phyloP scores from a whole-genome alignment of 2,888 invertebrate genomes.

The Epirrhoe tristata region DNA sequence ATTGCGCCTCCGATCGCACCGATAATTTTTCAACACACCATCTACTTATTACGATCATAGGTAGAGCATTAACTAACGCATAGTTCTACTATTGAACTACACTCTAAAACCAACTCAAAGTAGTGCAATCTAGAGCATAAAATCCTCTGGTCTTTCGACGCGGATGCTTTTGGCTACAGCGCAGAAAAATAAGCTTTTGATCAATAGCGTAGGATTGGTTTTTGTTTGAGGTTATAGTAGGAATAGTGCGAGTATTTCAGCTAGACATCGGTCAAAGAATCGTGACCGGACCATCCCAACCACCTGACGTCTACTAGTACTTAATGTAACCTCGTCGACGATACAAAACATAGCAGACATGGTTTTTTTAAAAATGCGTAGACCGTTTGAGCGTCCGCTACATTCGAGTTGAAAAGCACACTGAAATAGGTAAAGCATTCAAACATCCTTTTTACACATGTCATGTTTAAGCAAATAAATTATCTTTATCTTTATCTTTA shows the following conservation, averaged over 20 bases:
- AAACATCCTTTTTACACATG: too few relatives aligned
- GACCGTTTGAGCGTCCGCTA: neutral
- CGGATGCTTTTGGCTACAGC: constrained; percentile 29
- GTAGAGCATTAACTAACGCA: constrained; percentile 80
- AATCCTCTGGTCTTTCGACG: constrained; percentile 35
- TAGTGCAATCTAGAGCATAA: constrained; percentile 18
- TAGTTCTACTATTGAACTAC: constrained; percentile 61
- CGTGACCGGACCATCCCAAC: constrained; percentile 81
- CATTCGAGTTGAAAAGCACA: neutral
- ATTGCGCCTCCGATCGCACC: constrained; percentile 83
- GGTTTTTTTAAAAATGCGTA: neutral
- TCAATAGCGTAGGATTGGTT: constrained; percentile 40
- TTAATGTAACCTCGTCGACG: constrained; percentile 71
- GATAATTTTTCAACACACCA: constrained; percentile 86
- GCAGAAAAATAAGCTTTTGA: constrained; percentile 44
- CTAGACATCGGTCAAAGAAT: constrained; percentile 82
- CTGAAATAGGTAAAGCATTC: too few relatives aligned
- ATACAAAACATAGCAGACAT: constrained; percentile 64
- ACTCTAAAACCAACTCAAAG: constrained; percentile 50
- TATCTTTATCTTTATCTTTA: too few relatives aligned
- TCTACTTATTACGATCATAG: constrained; percentile 85
- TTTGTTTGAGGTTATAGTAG: constrained; percentile 44
- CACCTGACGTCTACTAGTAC: constrained; percentile 80
- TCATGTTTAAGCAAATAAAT: too few relatives aligned
- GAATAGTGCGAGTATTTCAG: constrained; percentile 63